phyloP scores from a whole-genome alignment of 1,140 invertebrate species.

The Drosophila yakuba region DNA sequence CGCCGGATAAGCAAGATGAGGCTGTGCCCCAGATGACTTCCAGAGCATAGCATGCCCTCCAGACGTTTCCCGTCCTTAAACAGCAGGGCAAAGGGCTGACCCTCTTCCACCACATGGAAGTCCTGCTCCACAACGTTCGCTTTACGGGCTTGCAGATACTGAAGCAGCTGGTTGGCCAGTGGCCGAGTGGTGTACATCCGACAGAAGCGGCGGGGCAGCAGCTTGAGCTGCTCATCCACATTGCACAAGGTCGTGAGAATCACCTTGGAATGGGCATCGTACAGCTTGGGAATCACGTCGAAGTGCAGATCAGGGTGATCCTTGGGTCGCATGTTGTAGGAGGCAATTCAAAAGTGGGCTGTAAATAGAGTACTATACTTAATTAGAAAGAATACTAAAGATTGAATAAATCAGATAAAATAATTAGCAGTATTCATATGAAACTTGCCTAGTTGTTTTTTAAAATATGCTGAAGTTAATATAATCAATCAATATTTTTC shows the following conservation, averaged over 20 bases:
- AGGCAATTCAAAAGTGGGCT: neutral
- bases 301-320: slow-evolving; percentile 60
- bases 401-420: no score
- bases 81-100: slow-evolving; percentile 35
- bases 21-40: slow-evolving; percentile 38
- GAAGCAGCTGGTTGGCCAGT: slow-evolving; percentile 43
- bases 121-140: slow-evolving; percentile 40
- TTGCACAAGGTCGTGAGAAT: slow-evolving; percentile 46
- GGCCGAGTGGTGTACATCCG: slow-evolving; percentile 63
- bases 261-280: slow-evolving; percentile 52
- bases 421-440: no score
- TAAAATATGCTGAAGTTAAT: no score
- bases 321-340: slow-evolving; percentile 39
- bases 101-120: slow-evolving; percentile 48
- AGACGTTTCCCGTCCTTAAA: slow-evolving; percentile 58
- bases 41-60: slow-evolving; percentile 60
- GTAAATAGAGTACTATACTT: neutral
- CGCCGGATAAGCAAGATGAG: slow-evolving; percentile 55
- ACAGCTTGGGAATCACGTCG: slow-evolving; percentile 61
- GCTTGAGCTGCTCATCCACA: slow-evolving; percentile 38
- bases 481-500: no score
- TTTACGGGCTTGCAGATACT: slow-evolving; percentile 23
- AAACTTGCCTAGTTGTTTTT: no score
- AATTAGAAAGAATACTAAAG: no score
- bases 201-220: slow-evolving; percentile 53